Evolutionary conservation across 1,140 invertebrate genomes (phyloP).

Genomic region (Euschistus heros): DNA sequence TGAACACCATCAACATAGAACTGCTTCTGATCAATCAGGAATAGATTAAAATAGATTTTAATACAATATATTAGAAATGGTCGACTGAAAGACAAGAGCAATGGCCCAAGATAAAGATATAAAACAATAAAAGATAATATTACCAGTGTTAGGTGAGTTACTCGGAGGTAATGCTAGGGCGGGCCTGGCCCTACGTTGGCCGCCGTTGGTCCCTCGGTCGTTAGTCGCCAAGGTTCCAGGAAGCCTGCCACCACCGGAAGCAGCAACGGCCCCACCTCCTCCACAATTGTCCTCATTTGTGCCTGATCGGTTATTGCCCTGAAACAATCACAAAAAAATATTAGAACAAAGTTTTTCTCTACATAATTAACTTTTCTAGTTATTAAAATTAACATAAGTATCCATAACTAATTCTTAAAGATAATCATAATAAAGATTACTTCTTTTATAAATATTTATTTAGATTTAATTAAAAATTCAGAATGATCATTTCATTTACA

Average conservation of each 20-base stretch:
- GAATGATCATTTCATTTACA: too few species aligned
- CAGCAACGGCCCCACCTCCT: background rate
- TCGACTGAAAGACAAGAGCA: background rate
- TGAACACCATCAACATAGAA: too few species aligned
- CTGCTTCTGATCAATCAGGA: too few species aligned
- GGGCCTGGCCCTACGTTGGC: conserved; percentile 3
- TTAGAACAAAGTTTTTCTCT: too few species aligned
- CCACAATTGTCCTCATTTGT: conserved; percentile 18
- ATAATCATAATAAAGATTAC: too few species aligned
- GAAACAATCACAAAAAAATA: background rate
- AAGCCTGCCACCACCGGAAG: background rate
- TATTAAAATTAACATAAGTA: too few species aligned
- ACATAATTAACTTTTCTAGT: too few species aligned
- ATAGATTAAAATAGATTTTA: too few species aligned
- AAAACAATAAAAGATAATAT: background rate
- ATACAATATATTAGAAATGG: too few species aligned
- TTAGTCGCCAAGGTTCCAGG: conserved; percentile 1
- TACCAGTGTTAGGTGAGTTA: conserved; percentile 10
- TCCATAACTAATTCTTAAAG: too few species aligned
- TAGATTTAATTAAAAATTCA: too few species aligned
- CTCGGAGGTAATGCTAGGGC: conserved; percentile 3
- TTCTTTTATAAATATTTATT: too few species aligned
- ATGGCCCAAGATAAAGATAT: background rate
- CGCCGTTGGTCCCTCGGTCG: conserved; percentile 20
- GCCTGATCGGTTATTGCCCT: conserved; percentile 24